phyloP scores from a whole-genome alignment of 2,888 invertebrate genomes.

The Frankliniella fusca region DNA sequence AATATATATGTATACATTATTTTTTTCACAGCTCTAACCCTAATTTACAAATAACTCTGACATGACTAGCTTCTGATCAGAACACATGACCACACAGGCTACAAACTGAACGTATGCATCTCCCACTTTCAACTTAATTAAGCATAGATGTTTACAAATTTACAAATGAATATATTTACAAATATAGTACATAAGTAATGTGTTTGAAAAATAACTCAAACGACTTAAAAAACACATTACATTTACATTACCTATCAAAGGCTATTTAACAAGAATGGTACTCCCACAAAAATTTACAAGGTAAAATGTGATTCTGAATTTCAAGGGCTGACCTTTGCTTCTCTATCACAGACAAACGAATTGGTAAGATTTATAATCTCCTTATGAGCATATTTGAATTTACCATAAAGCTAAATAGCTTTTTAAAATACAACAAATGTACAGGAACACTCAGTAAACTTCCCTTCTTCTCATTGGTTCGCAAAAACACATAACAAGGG shows the following conservation, averaged over 20 bases:
- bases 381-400: background rate
- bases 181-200: background rate
- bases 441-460: background rate
- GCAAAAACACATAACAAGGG: conserved; percentile 17
- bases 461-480: background rate
- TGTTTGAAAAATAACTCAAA: background rate
- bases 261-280: background rate
- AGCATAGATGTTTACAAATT: background rate
- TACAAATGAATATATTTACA: background rate
- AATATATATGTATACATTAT: too few relatives aligned
- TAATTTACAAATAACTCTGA: background rate
- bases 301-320: background rate
- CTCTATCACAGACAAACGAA: conserved; percentile 15
- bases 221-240: background rate
- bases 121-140: background rate
- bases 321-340: conserved; percentile 1
- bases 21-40: too few relatives aligned
- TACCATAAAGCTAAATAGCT: background rate
- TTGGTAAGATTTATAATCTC: conserved; percentile 1
- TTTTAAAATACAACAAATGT: background rate
- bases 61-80: background rate
- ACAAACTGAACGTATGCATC: background rate
- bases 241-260: background rate
- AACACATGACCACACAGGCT: background rate
- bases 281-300: background rate